These are phyloP conservation scores for Felis catus DNA, from an alignment of 2,113 vertebrate genomes.

Conservation along the genomic window F.catus_Fca126_mat1.0 CM031420.1:156651001-156651500, in stretches of 20 bases:
- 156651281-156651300: not conserved
- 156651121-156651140: not conserved
- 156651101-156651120: not conserved
- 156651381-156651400: not conserved
- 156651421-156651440: not conserved
- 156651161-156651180: not conserved
- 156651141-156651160: not conserved
- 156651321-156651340: not conserved
- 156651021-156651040: not conserved
- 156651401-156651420: not conserved
- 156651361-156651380: constrained; percentile 2
- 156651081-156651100: not conserved
- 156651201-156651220: accelerated
- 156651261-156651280: not conserved
- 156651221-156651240: not conserved
- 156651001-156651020: not conserved
- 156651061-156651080: not conserved
- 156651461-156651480: not conserved
- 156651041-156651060: not conserved
- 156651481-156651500: not conserved
- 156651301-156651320: not conserved
- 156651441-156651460: not conserved
- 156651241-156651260: not conserved
- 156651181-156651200: not conserved
- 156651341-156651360: not conserved